Conservation (phyloP, 2,113 vertebrate genomes). For the Cyprinodon variegatus region DNA sequence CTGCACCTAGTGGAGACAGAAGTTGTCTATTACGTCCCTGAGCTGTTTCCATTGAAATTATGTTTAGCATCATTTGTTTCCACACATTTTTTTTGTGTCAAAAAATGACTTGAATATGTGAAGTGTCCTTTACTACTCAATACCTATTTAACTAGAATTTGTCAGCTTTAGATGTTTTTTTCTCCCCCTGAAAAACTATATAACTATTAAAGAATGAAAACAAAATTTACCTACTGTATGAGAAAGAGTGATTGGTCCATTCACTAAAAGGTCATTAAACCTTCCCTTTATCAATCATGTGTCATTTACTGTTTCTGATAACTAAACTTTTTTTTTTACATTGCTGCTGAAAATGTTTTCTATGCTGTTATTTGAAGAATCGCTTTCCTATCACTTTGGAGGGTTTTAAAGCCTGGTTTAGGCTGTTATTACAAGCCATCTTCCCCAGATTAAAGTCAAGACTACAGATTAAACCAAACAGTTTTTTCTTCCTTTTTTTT, state of each 20-base stretch:
- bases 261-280: not conserved
- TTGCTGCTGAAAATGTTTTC: not conserved
- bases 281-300: no score
- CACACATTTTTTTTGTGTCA: not conserved
- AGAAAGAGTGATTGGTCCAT: not conserved
- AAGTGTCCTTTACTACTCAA: not conserved
- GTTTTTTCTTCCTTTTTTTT: no score
- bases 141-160: not conserved
- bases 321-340: not conserved
- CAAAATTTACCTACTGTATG: not conserved
- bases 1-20: not conserved
- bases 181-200: not conserved
- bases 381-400: not conserved
- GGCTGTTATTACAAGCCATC: no score
- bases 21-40: constrained; percentile 12
- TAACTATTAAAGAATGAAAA: not conserved
- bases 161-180: not conserved
- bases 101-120: not conserved
- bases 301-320: not conserved
- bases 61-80: not conserved
- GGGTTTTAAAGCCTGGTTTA: no score
- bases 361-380: not conserved
- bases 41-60: constrained; percentile 15
- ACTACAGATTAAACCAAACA: no score
- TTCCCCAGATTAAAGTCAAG: no score